Evolutionary conservation across 2,888 invertebrate genomes (phyloP), one percentile per base, ranked within the genome.

Genomic region (Athripsodes cinereus): DNA sequence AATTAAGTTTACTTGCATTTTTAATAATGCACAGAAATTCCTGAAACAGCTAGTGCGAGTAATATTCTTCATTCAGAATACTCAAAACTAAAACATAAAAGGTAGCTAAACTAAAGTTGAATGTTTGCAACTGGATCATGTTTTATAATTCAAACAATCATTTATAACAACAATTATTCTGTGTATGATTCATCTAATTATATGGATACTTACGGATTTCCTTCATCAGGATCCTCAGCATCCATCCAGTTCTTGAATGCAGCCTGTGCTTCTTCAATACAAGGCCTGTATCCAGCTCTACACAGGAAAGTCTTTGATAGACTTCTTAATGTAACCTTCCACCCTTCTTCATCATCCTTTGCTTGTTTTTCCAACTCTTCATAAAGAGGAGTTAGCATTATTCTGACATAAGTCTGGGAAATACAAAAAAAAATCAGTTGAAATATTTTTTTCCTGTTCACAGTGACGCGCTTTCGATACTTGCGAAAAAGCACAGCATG

Each of bases 231-330:
- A 66, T 85, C 83, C 40, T 82, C 79, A 19, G 81, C 81, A 49
- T 82, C 79, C 83, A 90, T 86, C 92, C 92, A 92, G 65, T 84
- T 81, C 55, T 79, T 79, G 69, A 81, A 93, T 35, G 86, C 85
- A 2, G 79, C 76, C 67, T 87, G 86, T 0, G 92, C 89, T 66
- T 88, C 87, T 64, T 82, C 76, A 44, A 92, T 81, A 68, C 92
- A 93, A 0, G 89, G 88, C 59, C 81, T 80, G 72, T 89, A 90
- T 0, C 90, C 90, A 31, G 87, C 85, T 54, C 83, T 81, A 66
- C 90, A 90, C 31, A 90, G 77, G 73, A 90, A 88, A 5, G 84
- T 82, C 69, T 85, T 86, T 0, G 86, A 82, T 52, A 86, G 74
- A 1, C 82, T 78, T 20, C 88, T 77, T 35, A 90, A 74, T 67